Evolutionary conservation across 2,888 invertebrate genomes (phyloP), one percentile per base, ranked within the genome.

Genomic region (Monochamus alternatus): DNA sequence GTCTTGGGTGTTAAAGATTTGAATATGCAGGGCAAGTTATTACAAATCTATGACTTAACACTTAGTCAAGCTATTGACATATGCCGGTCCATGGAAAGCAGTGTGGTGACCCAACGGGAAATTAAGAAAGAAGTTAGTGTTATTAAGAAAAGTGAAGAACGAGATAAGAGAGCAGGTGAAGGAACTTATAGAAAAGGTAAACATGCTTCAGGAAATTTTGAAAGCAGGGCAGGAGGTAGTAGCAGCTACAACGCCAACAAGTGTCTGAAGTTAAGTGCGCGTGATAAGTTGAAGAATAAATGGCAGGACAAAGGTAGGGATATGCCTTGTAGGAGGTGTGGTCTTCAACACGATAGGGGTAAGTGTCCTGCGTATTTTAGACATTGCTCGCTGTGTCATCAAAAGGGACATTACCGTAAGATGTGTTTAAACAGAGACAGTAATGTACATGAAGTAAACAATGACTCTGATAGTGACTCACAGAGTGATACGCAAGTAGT

Each of bases 351-450:
- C 47, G 9, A 30, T 12, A 52, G 8, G 10, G 67, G 73, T 73
- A 67, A 67, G 73, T 73, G 67, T 51, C 59, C 59, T 5, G 67
- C 67, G 2, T 52, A 31, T 38, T 44, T 59, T 22, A 51, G 67
- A n/a, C n/a, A n/a, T n/a, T n/a, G n/a, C n/a, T n/a, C n/a, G n/a
- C n/a, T n/a, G n/a, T n/a, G n/a, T n/a, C n/a, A n/a, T n/a, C n/a
- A n/a, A n/a, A n/a, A n/a, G n/a, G n/a, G n/a, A n/a, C n/a, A n/a
- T n/a, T n/a, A n/a, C n/a, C n/a, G n/a, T n/a, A n/a, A n/a, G n/a
- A n/a, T n/a, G n/a, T n/a, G n/a, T n/a, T n/a, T n/a, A n/a, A n/a
- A n/a, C n/a, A n/a, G n/a, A n/a, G n/a, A n/a, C n/a, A n/a, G n/a
- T n/a, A n/a, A n/a, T n/a, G n/a, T n/a, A n/a, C n/a, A n/a, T n/a